phyloP scores from a whole-genome alignment of 2,888 invertebrate genomes.

The Epirrhoe alternata region DNA sequence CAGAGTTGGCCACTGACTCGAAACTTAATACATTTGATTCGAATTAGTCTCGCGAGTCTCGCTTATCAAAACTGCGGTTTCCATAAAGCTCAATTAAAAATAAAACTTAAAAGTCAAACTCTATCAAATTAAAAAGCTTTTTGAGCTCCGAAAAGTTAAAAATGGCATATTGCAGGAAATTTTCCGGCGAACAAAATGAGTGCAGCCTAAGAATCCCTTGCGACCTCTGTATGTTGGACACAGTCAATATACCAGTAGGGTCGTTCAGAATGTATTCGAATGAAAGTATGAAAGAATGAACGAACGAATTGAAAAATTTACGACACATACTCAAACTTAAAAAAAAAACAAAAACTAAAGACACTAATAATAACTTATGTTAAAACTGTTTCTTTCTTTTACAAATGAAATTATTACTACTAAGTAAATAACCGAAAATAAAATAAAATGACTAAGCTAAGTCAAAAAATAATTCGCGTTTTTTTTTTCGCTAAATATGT shows the following conservation, averaged over 20 bases:
- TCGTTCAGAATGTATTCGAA: not conserved
- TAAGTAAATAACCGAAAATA: too few relatives aligned
- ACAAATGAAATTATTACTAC: too few relatives aligned
- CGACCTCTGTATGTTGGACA: slow-evolving; percentile 19
- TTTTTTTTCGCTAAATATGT: too few relatives aligned
- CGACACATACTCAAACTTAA: too few relatives aligned
- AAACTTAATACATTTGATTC: too few relatives aligned
- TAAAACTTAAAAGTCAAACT: slow-evolving; percentile 3
- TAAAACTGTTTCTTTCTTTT: too few relatives aligned
- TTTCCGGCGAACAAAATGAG: slow-evolving; percentile 39
- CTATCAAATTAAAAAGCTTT: slow-evolving; percentile 39
- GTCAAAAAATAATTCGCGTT: too few relatives aligned
- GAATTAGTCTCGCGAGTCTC: not conserved
- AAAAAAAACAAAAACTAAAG: too few relatives aligned
- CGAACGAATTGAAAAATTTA: too few relatives aligned
- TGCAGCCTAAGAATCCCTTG: slow-evolving; percentile 41
- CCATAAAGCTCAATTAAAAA: slow-evolving; percentile 25
- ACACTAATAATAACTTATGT: too few relatives aligned
- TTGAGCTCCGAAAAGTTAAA: slow-evolving; percentile 32
- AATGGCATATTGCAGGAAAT: slow-evolving; percentile 35
- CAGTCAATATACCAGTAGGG: slow-evolving; percentile 9
- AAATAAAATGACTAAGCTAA: too few relatives aligned
- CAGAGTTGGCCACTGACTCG: too few relatives aligned
- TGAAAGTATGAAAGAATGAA: not conserved
- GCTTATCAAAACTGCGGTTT: not conserved